Base-by-base conservation (phyloP, 2,888 invertebrate species). In the Cosmorhoe ocellata region DNA sequence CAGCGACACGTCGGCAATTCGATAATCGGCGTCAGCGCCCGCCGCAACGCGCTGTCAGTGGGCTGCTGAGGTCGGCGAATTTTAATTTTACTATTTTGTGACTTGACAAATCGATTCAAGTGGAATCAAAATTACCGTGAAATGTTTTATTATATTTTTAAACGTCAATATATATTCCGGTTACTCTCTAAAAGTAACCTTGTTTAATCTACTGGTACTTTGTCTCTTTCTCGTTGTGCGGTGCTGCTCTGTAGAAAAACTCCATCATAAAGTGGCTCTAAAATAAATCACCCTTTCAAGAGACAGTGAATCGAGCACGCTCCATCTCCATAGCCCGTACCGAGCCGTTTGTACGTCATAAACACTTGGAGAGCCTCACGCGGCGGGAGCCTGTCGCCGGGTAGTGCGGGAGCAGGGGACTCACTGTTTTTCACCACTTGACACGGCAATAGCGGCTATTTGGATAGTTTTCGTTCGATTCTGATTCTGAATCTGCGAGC, bases 271-370 rank as follows among this genome's bases (percentile, higher is more conserved):
- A 24, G 37, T 27, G 5, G 28, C 39, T 18, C 3, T 18, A 13
- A 13, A 32, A 33, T 42, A 42, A 41, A 42, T 42, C 26, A 26
- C 33, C 26, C 26, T 26, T 42, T 42, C 33, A n/a, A n/a, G 26
- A 32, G 46, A 26, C 42, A 42, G 12, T 5, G 32, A 33, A 50
- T 43, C 49, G 34, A 43, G 38, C 49, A 50, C 49, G 49, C 33
- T 4, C 38, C 42, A 50, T 43, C 49, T 43, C 14, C 36, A 30
- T 13, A 18, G 22, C 22, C 12, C 10, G 39, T 34, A 30, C 33
- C 38, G 10, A 32, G 24, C 30, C 50, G 44, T 44, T 50, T 50
- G 39, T 47, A 50, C 50, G 39, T 38, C 33, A 50, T 50, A 50
- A 50, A 50, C 50, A 44, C 44, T 50, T 50, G 44, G 12, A 30